Percentiles rank a stretch among this genome's conserved stretches.
Conservation (phyloP, 1,140 invertebrate genomes). For the Aphelinus certus region DNA sequence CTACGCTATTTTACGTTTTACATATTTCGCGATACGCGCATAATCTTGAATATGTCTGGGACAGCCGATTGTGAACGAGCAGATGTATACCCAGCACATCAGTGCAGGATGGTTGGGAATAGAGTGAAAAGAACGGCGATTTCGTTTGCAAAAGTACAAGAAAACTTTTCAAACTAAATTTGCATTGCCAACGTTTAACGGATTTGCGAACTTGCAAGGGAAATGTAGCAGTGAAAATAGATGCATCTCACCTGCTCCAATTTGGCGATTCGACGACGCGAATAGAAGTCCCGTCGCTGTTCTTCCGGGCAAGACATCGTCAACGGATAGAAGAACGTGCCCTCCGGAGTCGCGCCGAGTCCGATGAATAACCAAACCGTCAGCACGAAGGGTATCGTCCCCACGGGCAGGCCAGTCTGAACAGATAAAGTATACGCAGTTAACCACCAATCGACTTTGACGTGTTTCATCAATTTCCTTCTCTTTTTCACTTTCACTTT, state of each 20-base stretch:
- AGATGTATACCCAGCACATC: too few species aligned
- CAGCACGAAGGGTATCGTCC: conserved; percentile 61
- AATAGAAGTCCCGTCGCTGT: conserved; percentile 50
- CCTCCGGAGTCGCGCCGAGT: conserved; percentile 47
- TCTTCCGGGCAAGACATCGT: conserved; percentile 58
- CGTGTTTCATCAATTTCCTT: too few species aligned
- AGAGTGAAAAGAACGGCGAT: too few species aligned
- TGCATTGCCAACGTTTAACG: too few species aligned
- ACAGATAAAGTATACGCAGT: conserved; percentile 10
- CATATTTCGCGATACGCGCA: too few species aligned
- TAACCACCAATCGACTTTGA: too few species aligned
- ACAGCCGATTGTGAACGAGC: too few species aligned
- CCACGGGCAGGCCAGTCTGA: conserved; percentile 55
- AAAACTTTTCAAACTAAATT: background rate
- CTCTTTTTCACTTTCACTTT: too few species aligned
- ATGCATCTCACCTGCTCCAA: background rate
- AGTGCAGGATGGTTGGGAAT: too few species aligned
- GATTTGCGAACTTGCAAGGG: background rate
- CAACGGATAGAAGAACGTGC: conserved; percentile 45
- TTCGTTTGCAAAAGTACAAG: background rate
- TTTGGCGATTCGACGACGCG: conserved; percentile 15
- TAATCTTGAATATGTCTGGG: too few species aligned
- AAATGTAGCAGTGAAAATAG: background rate
- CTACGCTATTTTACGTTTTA: too few species aligned
- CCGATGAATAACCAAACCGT: conserved; percentile 59